Evolutionary conservation across 2,797 vertebrate species (phyloP), one percentile per base, ranked within the genome.

Genomic region (Urophycis tenuis): DNA sequence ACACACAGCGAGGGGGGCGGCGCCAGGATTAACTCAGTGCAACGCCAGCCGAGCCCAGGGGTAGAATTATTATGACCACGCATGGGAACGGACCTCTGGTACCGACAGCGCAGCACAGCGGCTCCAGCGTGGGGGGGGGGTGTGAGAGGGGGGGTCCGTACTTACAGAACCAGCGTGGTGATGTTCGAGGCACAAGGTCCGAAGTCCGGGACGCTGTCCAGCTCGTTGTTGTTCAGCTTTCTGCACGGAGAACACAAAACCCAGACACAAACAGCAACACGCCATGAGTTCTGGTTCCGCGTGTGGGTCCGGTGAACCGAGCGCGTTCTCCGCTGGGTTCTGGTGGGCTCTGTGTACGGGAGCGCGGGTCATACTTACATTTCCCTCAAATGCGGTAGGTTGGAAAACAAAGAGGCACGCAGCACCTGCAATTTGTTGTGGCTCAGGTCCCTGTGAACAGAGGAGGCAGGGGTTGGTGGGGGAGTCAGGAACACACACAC

Each of bases 391-490:
- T 91, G 93, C 17, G 90, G 92, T 81, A 96, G 94, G 81, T 93
- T 93, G 91, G 89, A 92, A 92, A 96, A 92, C 87, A 95, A 91
- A 88, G 88, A 82, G 77, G 89, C 83, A 81, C 94, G 92, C 85
- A 98, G 89, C 87, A 91, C 93, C 91, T 94, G 94, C 82, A 99
- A 89, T 91, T 92, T 96, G 93, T 97, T 98, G 87, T 97, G 95
- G 92, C 96, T 97, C 88, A 99, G 91, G 86, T 98, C 96, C 88
- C 97, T 99, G 86, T 3, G 79, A 90, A 83, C 74, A 78, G 45
- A 31, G 84, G 33, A 78, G 80, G 11, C 7, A 73, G 31, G 35
- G 19, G 32, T 75, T 60, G 72, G 73, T 71, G 36, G 35, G 75
- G 82, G 85, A 81, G 80, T 82, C 86, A 75, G 5, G 49, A 41